phyloP scores from a whole-genome alignment of 2,797 vertebrate species.

The Gastrophryne carolinensis region DNA sequence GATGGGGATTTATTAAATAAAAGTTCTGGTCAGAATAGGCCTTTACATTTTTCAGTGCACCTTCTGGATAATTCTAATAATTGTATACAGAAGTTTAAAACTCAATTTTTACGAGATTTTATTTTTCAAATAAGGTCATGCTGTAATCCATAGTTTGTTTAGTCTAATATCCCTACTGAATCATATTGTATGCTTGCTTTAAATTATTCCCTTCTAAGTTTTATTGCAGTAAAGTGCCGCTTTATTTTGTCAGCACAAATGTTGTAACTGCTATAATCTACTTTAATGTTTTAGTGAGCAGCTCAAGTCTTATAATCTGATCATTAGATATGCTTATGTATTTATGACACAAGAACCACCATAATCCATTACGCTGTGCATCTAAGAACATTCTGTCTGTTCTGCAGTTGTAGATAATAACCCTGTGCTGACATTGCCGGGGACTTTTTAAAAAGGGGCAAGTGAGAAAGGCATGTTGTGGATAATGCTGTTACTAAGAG shows the following conservation, averaged over 20 bases:
- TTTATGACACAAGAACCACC: neutral
- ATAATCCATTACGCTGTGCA: neutral
- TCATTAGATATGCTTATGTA: constrained; percentile 12
- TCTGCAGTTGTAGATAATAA: neutral
- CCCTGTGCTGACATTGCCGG: neutral
- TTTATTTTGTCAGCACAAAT: constrained; percentile 17
- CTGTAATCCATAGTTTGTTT: no score
- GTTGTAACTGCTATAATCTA: constrained; percentile 8
- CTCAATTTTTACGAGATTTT: no score
- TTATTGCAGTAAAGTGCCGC: neutral
- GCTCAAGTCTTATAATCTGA: constrained; percentile 11
- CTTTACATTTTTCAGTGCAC: no score
- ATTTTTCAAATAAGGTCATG: no score
- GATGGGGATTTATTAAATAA: no score
- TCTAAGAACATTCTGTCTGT: neutral
- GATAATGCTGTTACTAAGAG: neutral
- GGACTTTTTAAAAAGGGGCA: neutral
- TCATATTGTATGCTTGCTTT: neutral
- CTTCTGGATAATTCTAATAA: no score
- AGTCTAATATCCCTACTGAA: no score
- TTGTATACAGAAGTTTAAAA: no score
- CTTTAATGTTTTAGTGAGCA: constrained; percentile 21
- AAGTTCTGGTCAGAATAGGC: no score
- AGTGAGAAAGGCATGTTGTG: neutral
- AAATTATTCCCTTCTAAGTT: neutral